These are phyloP conservation scores for Heliconius himera DNA, from an alignment of 1,140 invertebrate genomes.

Conservation along the genomic window DNA sequence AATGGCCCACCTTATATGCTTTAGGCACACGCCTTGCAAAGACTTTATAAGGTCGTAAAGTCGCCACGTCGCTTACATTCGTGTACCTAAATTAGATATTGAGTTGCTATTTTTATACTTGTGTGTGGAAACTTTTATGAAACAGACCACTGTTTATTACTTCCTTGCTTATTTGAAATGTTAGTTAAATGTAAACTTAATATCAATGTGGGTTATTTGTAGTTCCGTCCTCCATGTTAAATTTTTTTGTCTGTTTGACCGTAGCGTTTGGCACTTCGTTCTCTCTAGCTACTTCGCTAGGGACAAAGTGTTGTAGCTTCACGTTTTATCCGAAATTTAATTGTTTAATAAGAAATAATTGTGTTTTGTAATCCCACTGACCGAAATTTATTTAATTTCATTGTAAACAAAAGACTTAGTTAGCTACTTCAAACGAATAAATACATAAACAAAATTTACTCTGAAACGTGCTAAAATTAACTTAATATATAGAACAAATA, in stretches of 20 bases:
- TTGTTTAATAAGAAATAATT: too few species aligned
- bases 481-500: too few species aligned
- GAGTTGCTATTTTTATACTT: constrained; percentile 38
- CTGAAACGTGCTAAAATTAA: not conserved
- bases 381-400: not conserved
- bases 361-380: not conserved
- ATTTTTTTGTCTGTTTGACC: too few species aligned
- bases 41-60: constrained; percentile 53
- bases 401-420: not conserved
- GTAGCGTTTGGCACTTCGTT: too few species aligned
- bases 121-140: not conserved
- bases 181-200: not conserved
- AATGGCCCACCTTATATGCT: constrained; percentile 54
- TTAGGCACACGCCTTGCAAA: constrained; percentile 44
- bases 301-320: too few species aligned
- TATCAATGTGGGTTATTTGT: not conserved
- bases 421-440: not conserved
- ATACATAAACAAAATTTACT: not conserved
- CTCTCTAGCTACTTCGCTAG: too few species aligned
- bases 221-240: too few species aligned
- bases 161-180: not conserved
- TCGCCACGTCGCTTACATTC: constrained; percentile 39
- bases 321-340: too few species aligned
- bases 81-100: constrained; percentile 49
- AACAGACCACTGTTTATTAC: not conserved